A percentile compares a stretch with the other conserved stretches of the same genome.
Evolutionary conservation across 2,888 invertebrate species (phyloP).

Genomic region (Allophyes oxyacanthae): DNA sequence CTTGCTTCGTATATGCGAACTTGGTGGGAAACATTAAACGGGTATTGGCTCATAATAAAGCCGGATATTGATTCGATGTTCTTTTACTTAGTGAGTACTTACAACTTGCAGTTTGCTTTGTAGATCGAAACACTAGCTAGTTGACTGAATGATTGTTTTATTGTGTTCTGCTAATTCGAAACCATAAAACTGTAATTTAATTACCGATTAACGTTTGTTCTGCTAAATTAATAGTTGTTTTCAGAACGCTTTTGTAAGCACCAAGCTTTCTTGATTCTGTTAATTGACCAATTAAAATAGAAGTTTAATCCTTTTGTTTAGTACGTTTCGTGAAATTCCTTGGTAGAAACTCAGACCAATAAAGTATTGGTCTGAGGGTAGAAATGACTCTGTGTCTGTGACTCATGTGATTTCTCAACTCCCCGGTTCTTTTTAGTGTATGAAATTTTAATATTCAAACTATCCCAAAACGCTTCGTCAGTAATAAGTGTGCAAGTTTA

Average conservation of each 20-base stretch:
- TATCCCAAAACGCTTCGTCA: conserved; percentile 41
- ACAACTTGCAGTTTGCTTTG: too few species aligned
- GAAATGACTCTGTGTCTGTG: too few species aligned
- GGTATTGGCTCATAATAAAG: conserved; percentile 36
- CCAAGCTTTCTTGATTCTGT: conserved; percentile 11
- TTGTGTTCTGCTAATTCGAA: background rate
- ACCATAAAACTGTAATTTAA: conserved; percentile 7
- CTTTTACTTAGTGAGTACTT: too few species aligned
- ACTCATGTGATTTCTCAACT: conserved; percentile 33
- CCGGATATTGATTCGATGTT: conserved; percentile 43
- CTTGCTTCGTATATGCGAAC: conserved; percentile 34
- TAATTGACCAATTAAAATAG: conserved; percentile 42
- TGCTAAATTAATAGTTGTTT: conserved; percentile 18
- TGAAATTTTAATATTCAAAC: conserved; percentile 39
- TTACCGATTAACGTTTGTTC: conserved; percentile 1
- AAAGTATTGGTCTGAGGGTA: conserved; percentile 1
- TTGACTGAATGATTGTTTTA: background rate
- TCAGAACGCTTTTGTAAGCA: conserved; percentile 11
- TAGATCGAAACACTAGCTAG: background rate
- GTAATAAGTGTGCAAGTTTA: conserved; percentile 56
- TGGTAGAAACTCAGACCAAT: too few species aligned
- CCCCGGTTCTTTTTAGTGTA: conserved; percentile 26
- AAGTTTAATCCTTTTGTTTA: conserved; percentile 2
- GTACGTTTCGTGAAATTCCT: background rate
- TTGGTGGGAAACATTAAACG: conserved; percentile 38